Base-by-base conservation (phyloP, 1,140 invertebrate genomes). In the Acromyrmex echinatior region DNA sequence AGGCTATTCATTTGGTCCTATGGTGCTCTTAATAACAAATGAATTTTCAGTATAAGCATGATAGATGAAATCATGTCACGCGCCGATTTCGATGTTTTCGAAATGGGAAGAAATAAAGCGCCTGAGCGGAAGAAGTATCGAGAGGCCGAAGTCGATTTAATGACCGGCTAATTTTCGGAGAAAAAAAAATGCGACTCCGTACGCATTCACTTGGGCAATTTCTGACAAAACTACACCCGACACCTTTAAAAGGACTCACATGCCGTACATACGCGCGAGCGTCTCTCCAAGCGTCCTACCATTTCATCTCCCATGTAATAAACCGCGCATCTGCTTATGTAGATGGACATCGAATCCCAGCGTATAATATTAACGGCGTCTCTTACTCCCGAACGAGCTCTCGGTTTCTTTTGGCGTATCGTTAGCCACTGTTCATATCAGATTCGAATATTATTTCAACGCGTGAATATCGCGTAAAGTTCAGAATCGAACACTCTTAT, bases 21-120 rank as follows among this genome's bases (percentile, higher is more conserved):
- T 66, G 4, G 31, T 56, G 82, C 39, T 66, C 85, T 90, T 92
- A 91, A 93, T 87, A 87, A 90, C 86, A 88, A 86, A 87, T 88
- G 79, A 10, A 45, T 10, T 10, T 90, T 87, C 87, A 80, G 88
- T 84, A 86, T 66, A 78, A 74, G 60, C 56, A 45, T 51, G 35
- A 63, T 39, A 51, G 28, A 56, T 51, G 51, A 49, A 84, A 62
- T 62, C 21, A 31, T 25, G 45, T 68, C 65, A 35, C n/a, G 7
- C 14, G 21, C 9, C 21, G 65, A 63, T 49, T 10, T 35, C 58
- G 51, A 12, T 16, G 31, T 21, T 51, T 56, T 56, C 16, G 14
- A 66, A 77, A 35, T 12, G 14, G n/a, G 71, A 21, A 77, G 45
- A 14, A 58, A 45, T n/a, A 25, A 70, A 49, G 18, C 6, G 28